phyloP scores from a whole-genome alignment of 1,140 invertebrate genomes.

The Lordiphosa collinella region DNA sequence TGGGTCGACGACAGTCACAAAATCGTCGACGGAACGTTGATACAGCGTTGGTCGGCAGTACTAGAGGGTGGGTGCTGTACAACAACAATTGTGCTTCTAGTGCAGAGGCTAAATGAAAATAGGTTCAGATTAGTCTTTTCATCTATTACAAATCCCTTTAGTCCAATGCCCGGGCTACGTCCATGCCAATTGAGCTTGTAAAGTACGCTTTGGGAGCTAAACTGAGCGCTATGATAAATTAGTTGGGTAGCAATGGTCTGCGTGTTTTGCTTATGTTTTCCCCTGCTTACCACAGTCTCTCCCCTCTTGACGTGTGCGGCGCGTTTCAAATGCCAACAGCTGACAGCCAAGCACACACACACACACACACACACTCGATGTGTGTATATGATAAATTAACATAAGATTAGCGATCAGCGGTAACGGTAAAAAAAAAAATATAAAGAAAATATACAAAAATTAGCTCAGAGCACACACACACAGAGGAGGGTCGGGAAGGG shows the following conservation, averaged over 20 bases:
- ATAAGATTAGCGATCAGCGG: slow-evolving; percentile 58
- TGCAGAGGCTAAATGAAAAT: too few relatives aligned
- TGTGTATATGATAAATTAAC: slow-evolving; percentile 57
- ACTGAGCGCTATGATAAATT: slow-evolving; percentile 46
- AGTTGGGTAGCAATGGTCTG: slow-evolving; percentile 28
- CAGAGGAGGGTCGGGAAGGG: not conserved
- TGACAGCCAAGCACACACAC: slow-evolving; percentile 34
- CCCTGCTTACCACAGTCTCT: not conserved
- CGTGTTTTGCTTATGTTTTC: slow-evolving; percentile 39
- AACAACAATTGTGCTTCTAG: too few relatives aligned
- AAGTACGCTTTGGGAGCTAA: slow-evolving; percentile 23
- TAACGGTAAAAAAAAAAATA: slow-evolving; percentile 19
- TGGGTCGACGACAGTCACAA: too few relatives aligned
- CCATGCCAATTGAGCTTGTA: not conserved
- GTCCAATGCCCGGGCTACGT: too few relatives aligned
- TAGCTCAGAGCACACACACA: slow-evolving; percentile 29
- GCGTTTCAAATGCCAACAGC: slow-evolving; percentile 36
- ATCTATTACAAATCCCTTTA: too few relatives aligned
- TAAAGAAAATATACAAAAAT: slow-evolving; percentile 30
- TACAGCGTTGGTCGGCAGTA: too few relatives aligned
- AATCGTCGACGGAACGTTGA: too few relatives aligned
- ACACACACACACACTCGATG: slow-evolving; percentile 12
- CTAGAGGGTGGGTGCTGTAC: too few relatives aligned
- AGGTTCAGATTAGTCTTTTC: too few relatives aligned
- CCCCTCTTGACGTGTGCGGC: slow-evolving; percentile 13